Evolutionary conservation across 2,113 vertebrate genomes (phyloP), one percentile per base, ranked within the genome.

Genomic region (Calcarius ornatus): DNA sequence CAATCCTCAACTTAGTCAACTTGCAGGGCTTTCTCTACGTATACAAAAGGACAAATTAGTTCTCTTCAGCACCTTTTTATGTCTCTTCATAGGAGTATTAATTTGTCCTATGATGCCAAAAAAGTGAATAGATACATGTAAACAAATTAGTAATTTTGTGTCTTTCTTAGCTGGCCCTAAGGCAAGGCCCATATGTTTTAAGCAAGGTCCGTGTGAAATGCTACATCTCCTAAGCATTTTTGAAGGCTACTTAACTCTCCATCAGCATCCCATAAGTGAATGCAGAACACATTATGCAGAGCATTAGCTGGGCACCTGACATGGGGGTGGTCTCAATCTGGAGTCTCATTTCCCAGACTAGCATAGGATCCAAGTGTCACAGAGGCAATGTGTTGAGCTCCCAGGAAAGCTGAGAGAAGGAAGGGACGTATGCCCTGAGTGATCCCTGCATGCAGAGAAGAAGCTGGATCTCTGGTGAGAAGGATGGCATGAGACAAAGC

Each of bases 291-390:
- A 71, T 94, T 96, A 92, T 88, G 90, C 85, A 93, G 81, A 83
- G 71, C 90, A 90, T 86, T 88, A 97, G 40, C 81, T 91, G 89
- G 86, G 89, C 94, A 96, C 94, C 91, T 95, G 96, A 97, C 86
- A 94, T 94, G 94, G 90, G 95, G 92, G 90, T 96, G 96, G 88
- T 88, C 95, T 88, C 96, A 96, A 95, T 96, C 96, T 97, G 95
- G 94, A 96, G 88, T 92, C 82, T 92, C 64, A 81, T 81, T 92
- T 94, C 90, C 80, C 92, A 94, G 95, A 93, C 94, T 94, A 96
- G 86, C 88, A 96, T 57, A 64, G 65, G 85, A 90, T 53, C 42
- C 57, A 81, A 95, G 83, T 92, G 93, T 90, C 86, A 76, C n/a
- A 17, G 72, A 92, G 57, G 80, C 85, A 96, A 95, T 75, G 95